Conservation (phyloP, 2,113 vertebrate species). For the Ctenodactylus gundi region DNA sequence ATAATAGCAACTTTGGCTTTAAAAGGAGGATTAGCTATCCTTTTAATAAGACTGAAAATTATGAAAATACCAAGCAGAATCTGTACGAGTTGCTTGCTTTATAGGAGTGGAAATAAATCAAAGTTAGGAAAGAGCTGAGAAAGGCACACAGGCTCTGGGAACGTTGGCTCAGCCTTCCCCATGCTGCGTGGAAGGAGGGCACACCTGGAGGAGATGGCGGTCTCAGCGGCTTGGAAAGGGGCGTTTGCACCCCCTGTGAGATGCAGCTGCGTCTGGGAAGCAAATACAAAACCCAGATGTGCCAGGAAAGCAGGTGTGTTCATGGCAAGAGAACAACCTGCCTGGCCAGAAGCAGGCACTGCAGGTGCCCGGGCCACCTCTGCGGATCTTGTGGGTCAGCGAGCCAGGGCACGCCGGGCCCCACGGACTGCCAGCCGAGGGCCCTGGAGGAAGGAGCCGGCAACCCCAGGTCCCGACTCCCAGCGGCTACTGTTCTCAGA, state of each 20-base stretch:
- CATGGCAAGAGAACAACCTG: fast-evolving
- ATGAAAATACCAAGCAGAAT: background rate
- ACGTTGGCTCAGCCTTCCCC: fast-evolving
- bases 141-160: too few species aligned
- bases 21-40: background rate
- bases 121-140: fast-evolving
- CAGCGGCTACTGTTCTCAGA: background rate
- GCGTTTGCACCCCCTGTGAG: fast-evolving
- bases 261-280: background rate
- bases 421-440: fast-evolving
- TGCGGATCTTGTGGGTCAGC: fast-evolving
- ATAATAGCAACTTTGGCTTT: background rate
- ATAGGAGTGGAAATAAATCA: background rate
- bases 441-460: fast-evolving
- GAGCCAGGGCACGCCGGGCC: fast-evolving
- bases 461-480: background rate
- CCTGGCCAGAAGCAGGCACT: fast-evolving
- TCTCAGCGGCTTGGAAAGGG: background rate
- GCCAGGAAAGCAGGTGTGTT: too few species aligned
- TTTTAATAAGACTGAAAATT: background rate
- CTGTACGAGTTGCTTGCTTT: background rate
- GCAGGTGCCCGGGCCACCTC: fast-evolving
- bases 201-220: fast-evolving
- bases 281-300: fast-evolving
- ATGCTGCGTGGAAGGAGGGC: fast-evolving